Evolutionary conservation across 2,797 vertebrate genomes (phyloP).

Genomic region (Toxotes lorentzi): DNA sequence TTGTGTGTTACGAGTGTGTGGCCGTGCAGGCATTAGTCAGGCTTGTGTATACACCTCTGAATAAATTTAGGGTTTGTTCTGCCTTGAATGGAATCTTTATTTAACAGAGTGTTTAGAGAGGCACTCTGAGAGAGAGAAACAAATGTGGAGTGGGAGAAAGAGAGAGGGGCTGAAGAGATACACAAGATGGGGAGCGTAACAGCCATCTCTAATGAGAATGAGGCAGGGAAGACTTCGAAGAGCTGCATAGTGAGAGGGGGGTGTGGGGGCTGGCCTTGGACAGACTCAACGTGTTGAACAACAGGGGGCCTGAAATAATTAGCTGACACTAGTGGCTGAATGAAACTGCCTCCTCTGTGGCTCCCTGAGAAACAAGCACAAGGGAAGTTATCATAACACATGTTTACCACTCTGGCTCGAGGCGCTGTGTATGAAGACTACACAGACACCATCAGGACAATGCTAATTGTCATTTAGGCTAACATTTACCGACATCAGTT

Average conservation of each 20-base stretch:
- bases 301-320: conserved; percentile 78
- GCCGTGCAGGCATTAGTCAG: conserved; percentile 39
- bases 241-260: conserved; percentile 17
- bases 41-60: conserved; percentile 53
- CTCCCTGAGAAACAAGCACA: conserved; percentile 57
- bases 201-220: conserved; percentile 63
- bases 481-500: conserved; percentile 52
- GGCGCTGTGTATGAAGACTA: conserved; percentile 23
- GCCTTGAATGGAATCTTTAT: conserved; percentile 63
- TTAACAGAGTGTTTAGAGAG: conserved; percentile 64
- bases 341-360: conserved; percentile 49
- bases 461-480: conserved; percentile 70
- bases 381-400: conserved; percentile 71
- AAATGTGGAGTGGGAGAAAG: conserved; percentile 14
- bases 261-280: conserved; percentile 19
- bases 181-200: conserved; percentile 25
- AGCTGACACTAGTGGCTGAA: conserved; percentile 71
- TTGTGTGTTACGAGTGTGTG: conserved; percentile 3
- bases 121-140: conserved; percentile 45
- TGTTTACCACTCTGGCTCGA: conserved; percentile 68
- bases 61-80: conserved; percentile 65
- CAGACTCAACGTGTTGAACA: conserved; percentile 60
- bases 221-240: conserved; percentile 53
- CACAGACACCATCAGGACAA: conserved; percentile 41
- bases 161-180: conserved; percentile 34